Conservation (phyloP, 2,888 invertebrate species). For the Zele albiditarsus region DNA sequence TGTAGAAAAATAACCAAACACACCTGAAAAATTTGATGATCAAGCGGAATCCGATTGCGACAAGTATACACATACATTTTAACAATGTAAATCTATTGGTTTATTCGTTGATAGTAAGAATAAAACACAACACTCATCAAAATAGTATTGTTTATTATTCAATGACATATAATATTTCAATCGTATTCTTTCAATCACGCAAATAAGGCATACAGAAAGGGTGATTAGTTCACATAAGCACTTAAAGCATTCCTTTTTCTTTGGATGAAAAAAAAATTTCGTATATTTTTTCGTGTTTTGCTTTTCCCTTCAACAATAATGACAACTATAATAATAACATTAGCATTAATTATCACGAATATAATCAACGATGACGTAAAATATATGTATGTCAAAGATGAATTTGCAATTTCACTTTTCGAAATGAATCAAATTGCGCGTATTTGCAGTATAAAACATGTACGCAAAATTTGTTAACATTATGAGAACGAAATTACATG, state of each 20-base stretch:
- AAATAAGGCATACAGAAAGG: neutral
- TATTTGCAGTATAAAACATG: neutral
- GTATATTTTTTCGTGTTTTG: neutral
- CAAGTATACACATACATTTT: neutral
- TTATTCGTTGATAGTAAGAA: conserved; percentile 27
- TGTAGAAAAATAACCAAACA: neutral
- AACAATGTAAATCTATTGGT: conserved; percentile 23
- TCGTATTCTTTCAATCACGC: conserved; percentile 19
- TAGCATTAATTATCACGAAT: neutral
- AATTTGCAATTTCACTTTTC: too few species aligned
- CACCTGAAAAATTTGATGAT: neutral
- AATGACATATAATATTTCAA: conserved; percentile 7
- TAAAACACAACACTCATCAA: conserved; percentile 25
- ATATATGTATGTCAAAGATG: neutral
- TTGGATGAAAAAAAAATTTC: neutral
- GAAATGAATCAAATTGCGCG: neutral
- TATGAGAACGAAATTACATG: neutral
- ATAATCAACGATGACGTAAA: neutral
- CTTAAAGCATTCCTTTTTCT: conserved; percentile 1
- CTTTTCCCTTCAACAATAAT: neutral
- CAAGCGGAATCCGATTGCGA: neutral
- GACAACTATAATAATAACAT: neutral
- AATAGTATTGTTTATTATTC: neutral
- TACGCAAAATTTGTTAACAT: neutral
- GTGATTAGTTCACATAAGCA: conserved; percentile 22